phyloP scores from a whole-genome alignment of 2,797 vertebrate species.

The Phrynocephalus forsythii region DNA sequence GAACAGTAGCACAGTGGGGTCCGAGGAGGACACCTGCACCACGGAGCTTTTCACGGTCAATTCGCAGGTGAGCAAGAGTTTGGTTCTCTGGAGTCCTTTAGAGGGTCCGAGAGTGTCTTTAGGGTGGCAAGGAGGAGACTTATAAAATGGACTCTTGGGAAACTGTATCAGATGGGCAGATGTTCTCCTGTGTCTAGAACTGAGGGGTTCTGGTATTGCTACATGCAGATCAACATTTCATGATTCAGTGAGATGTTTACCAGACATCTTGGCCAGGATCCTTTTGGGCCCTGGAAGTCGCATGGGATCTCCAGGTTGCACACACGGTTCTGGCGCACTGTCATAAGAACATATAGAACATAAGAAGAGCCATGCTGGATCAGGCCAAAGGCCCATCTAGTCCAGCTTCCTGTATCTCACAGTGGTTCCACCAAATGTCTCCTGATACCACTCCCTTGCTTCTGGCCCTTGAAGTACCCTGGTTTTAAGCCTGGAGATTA shows the following conservation, averaged over 20 bases:
- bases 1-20: conserved; percentile 56
- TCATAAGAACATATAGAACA: too few species aligned
- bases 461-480: too few species aligned
- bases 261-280: not conserved
- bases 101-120: not conserved
- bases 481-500: too few species aligned
- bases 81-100: not conserved
- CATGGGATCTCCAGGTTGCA: too few species aligned
- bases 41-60: conserved; percentile 91
- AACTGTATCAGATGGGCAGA: not conserved
- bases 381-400: too few species aligned
- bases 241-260: not conserved
- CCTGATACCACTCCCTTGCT: too few species aligned
- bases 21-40: conserved; percentile 74
- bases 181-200: not conserved
- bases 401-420: too few species aligned
- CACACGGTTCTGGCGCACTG: too few species aligned
- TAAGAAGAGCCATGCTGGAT: too few species aligned
- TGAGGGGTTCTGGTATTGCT: not conserved
- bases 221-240: not conserved
- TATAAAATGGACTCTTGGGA: not conserved
- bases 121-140: not conserved
- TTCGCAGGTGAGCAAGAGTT: conserved; percentile 84
- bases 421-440: too few species aligned
- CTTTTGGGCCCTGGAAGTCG: too few species aligned